A percentile compares a stretch with the other conserved stretches of the same genome.
Conservation (phyloP, 30 jellyfish, hydroid and myxozoan genomes). For the Catostylus mosaicus region DNA sequence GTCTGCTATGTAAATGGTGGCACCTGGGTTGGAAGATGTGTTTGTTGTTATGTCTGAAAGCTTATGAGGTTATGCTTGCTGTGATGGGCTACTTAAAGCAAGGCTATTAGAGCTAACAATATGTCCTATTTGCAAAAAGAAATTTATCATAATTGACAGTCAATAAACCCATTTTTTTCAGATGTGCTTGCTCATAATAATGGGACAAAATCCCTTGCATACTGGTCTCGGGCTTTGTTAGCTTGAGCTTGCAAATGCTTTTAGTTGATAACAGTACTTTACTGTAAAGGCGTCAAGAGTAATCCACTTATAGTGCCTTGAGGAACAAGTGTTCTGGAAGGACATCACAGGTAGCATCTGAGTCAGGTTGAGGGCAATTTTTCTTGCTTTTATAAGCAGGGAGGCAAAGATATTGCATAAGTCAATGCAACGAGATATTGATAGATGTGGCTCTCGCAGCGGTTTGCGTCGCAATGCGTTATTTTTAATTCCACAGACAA, state of each 20-base stretch:
- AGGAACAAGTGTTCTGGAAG: neutral
- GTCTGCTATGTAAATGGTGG: neutral
- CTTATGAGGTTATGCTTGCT: neutral
- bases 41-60: neutral
- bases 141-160: neutral
- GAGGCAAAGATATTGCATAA: constrained; percentile 14
- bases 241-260: no score
- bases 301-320: no score
- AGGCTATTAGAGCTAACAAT: neutral
- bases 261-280: no score
- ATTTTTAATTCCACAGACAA: constrained; percentile 36
- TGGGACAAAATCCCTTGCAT: no score
- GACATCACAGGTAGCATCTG: constrained; percentile 8
- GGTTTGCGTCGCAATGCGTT: constrained; percentile 52
- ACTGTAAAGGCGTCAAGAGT: no score
- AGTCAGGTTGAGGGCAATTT: neutral
- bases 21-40: neutral
- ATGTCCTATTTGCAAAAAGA: neutral
- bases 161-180: neutral
- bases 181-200: no score
- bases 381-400: neutral
- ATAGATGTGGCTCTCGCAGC: constrained; percentile 22
- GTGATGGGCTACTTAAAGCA: neutral
- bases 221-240: no score
- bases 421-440: constrained; percentile 17